Base-by-base conservation (phyloP, 2,888 invertebrate genomes). In the Drosophila niveifrons region DNA sequence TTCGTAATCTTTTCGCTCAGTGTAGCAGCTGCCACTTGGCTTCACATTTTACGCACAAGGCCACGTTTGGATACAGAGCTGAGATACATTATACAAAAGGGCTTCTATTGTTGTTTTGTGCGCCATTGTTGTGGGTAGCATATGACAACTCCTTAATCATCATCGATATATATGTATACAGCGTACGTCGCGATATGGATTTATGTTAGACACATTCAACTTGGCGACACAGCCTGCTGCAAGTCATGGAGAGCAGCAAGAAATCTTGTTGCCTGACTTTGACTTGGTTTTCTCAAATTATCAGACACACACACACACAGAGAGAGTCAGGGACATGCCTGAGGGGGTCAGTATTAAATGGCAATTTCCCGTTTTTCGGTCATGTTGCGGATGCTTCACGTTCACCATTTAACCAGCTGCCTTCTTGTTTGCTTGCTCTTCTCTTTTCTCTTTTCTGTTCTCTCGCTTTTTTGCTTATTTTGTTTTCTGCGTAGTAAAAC, bases 101-200 rank as follows among this genome's bases (percentile, higher is more conserved):
- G 43, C 46, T 48, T 65, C 61, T 41, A 47, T 75, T 75, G 71
- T 75, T 67, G 47, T 66, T 39, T 23, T 59, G 66, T 48, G 59
- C 23, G 75, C 48, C 52, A 67, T 72, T 78, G 75, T 71, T 78
- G 50, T 57, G 64, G 64, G 46, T 52, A 51, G 50, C 72, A 75
- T 53, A 65, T 76, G 77, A 76, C 76, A 73, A 73, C 72, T 85
- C 75, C 81, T 74, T 74, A 83, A 87, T 84, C 87, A 84, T 80
- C 78, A 84, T 80, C 78, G 72, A 84, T 76, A 72, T 80, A 55
- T 23, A 84, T 76, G 70, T 80, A 55, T 23, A 23, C 23, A 23
- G 23, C 4, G 23, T 1, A 23, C 65, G 75, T 64, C 72, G 66
- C 84, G 64, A 18, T 52, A 71, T 52, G 69, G 69, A 78, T 78